Evolutionary conservation across 2,888 invertebrate genomes (phyloP), one percentile per base, ranked within the genome.

Genomic region (Idaea dimidiata): DNA sequence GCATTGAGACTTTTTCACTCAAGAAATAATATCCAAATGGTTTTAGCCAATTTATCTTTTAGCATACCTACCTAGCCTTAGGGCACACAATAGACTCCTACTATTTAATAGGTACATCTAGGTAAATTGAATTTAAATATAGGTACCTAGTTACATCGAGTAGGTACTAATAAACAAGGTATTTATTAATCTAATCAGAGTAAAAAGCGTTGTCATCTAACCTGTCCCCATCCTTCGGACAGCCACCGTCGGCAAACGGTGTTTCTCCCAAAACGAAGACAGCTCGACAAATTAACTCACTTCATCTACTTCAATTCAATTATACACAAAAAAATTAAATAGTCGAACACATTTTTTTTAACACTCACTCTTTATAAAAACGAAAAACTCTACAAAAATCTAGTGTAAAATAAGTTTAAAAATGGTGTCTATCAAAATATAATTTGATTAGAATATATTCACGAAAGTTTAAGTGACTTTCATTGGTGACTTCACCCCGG

Each of bases 151-250:
- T n/a, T n/a, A n/a, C n/a, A n/a, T n/a, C n/a, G n/a, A n/a, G n/a
- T n/a, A n/a, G n/a, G n/a, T n/a, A n/a, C n/a, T n/a, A n/a, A n/a
- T n/a, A n/a, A n/a, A n/a, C n/a, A n/a, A 43, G 10, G 43, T 33
- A 7, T 32, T 8, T 8, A 32, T 32, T 43, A 43, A 43, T 14
- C 43, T 43, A 43, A 14, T 7, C 43, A 43, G 43, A 43, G 43
- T 33, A 43, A 43, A 24, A 16, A 54, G 43, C 55, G 17, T 54
- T 14, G 60, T 53, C 55, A 59, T 54, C 89, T 92, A 82, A 95
- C 95, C 95, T 94, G 95, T 95, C 74, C 95, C 95, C 95, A 95
- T 95, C 82, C 95, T 95, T 80, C 95, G 95, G 86, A 94, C 93
- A 74, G 90, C 87, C 86, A 86, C 88, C 89, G 92, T 80, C 79